Evolutionary conservation across 2,888 invertebrate species (phyloP).

Genomic region (Dexiosoma caninum): DNA sequence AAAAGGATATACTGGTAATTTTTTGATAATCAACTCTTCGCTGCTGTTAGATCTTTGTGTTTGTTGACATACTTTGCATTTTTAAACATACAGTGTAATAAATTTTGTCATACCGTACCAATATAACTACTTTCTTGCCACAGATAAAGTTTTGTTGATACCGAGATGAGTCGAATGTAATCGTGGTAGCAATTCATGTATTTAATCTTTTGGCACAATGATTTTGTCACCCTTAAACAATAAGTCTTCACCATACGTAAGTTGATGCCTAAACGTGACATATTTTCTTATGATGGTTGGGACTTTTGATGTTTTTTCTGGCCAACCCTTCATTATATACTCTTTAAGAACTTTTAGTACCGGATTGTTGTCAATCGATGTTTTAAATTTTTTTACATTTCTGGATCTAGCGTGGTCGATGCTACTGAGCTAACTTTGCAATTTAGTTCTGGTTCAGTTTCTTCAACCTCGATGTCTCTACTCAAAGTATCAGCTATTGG

Average conservation of each 20-base stretch:
- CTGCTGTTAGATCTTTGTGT: background rate
- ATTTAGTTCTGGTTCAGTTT: slow-evolving; percentile 3
- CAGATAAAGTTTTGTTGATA: slow-evolving; percentile 4
- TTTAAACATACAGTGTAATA: background rate
- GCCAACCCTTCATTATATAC: slow-evolving; percentile 19
- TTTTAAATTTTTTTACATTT: slow-evolving; percentile 16
- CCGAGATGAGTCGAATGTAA: slow-evolving; percentile 2
- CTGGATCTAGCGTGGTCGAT: background rate
- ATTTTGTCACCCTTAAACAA: slow-evolving; percentile 9
- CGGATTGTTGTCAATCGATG: slow-evolving; percentile 8
- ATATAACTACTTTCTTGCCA: background rate
- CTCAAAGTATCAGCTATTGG: slow-evolving; percentile 62
- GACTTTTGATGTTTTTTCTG: slow-evolving; percentile 1
- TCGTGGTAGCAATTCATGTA: background rate
- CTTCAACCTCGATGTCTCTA: slow-evolving; percentile 53
- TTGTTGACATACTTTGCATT: background rate
- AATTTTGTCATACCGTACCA: background rate
- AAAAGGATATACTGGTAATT: background rate
- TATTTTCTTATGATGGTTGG: slow-evolving; percentile 6
- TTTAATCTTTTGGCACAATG: slow-evolving; percentile 8
- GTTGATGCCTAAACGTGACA: background rate
- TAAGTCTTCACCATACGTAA: slow-evolving; percentile 15
- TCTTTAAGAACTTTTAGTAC: slow-evolving; percentile 8
- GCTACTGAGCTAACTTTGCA: slow-evolving; percentile 3
- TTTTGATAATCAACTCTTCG: background rate